phyloP scores from a whole-genome alignment of 2,797 vertebrate species.

The Alosa sapidissima region DNA sequence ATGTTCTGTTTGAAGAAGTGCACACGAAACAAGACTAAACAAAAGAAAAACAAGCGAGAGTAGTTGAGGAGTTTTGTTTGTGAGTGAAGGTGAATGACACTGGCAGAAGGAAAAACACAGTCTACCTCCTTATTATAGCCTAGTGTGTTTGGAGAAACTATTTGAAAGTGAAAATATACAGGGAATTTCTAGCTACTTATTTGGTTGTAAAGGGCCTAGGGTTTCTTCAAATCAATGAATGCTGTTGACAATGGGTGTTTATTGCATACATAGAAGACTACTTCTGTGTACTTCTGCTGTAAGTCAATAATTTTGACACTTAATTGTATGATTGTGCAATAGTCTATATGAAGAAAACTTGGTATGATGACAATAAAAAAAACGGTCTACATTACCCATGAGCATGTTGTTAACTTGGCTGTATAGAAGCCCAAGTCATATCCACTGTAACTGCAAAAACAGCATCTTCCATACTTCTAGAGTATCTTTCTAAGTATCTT shows the following conservation, averaged over 20 bases:
- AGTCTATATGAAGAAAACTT: not conserved
- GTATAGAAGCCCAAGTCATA: not conserved
- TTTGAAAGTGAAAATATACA: not conserved
- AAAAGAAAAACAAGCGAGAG: conserved; percentile 48
- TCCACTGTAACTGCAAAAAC: not conserved
- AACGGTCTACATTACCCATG: not conserved
- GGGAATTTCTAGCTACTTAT: not conserved
- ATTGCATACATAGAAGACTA: not conserved
- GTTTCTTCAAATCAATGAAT: not conserved
- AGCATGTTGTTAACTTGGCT: not conserved
- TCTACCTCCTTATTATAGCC: not conserved
- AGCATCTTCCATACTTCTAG: too few species aligned
- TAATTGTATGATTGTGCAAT: not conserved
- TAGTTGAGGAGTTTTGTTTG: conserved; percentile 37
- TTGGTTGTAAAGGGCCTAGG: too few species aligned
- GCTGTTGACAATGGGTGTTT: not conserved
- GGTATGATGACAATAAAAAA: not conserved
- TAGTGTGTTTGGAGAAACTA: not conserved
- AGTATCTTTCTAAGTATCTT: too few species aligned
- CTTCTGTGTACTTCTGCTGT: not conserved
- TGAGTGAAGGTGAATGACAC: not conserved
- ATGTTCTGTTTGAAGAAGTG: conserved; percentile 74
- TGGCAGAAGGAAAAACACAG: not conserved
- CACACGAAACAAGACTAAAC: conserved; percentile 60
- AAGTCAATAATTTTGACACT: not conserved